These are phyloP conservation scores for Antennarius striatus DNA, from an alignment of 2,113 vertebrate genomes.

Conservation along the genomic window DNA sequence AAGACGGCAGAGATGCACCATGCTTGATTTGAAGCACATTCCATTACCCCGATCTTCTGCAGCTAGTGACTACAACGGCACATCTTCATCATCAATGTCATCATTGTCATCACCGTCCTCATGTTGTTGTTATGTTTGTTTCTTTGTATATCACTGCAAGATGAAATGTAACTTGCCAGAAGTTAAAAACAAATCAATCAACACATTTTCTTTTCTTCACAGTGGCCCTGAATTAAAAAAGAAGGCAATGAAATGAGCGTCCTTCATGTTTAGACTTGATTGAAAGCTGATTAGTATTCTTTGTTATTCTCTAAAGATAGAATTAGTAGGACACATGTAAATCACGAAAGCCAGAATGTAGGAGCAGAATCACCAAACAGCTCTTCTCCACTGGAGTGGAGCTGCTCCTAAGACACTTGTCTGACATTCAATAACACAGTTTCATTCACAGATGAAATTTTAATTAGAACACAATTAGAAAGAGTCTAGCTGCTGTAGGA, in stretches of 20 bases:
- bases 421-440: constrained; percentile 72
- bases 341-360: constrained; percentile 50
- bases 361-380: constrained; percentile 70
- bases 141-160: constrained; percentile 23
- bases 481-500: constrained; percentile 30
- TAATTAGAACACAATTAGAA: constrained; percentile 79
- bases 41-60: constrained; percentile 51
- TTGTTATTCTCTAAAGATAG: constrained; percentile 62
- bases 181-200: constrained; percentile 36
- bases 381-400: constrained; percentile 49
- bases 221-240: constrained; percentile 9
- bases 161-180: constrained; percentile 23
- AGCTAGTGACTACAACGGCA: constrained; percentile 52
- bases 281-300: constrained; percentile 72
- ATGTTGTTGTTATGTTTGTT: constrained; percentile 25
- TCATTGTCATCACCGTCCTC: constrained; percentile 10
- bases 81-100: constrained; percentile 9
- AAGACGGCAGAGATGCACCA: constrained; percentile 44
- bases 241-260: constrained; percentile 36
- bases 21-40: constrained; percentile 48
- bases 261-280: constrained; percentile 53
- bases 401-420: constrained; percentile 69
- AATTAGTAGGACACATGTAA: constrained; percentile 59
- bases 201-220: constrained; percentile 29
- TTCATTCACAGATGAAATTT: constrained; percentile 74